A percentile compares a stretch with the other conserved stretches of the same genome.
Conservation (phyloP, 1,140 invertebrate genomes). For the Pogonomyrmex californicus region DNA sequence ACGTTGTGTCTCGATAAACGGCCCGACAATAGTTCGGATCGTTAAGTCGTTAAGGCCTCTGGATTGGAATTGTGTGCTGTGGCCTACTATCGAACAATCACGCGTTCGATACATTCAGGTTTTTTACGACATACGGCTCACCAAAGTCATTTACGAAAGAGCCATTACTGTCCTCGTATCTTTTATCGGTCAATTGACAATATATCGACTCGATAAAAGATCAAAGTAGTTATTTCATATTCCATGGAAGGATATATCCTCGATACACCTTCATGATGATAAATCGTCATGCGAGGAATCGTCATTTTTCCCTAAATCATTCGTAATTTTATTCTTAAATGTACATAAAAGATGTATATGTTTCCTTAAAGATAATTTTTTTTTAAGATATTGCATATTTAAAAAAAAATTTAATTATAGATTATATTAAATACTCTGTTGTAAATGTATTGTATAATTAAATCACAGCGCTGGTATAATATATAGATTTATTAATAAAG, state of each 20-base stretch:
- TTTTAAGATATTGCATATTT: background rate
- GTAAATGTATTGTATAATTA: background rate
- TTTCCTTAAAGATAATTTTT: background rate
- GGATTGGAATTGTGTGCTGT: conserved; percentile 56
- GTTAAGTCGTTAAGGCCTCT: conserved; percentile 67
- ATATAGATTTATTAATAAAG: background rate
- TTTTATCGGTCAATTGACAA: background rate
- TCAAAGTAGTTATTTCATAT: background rate
- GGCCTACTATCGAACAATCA: conserved; percentile 51
- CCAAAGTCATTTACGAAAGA: background rate
- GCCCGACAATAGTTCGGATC: conserved; percentile 58
- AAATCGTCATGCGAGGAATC: background rate
- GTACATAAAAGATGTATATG: background rate
- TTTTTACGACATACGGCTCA: background rate
- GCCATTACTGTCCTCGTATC: background rate
- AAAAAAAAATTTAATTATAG: background rate
- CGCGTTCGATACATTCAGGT: conserved; percentile 11
- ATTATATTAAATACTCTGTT: background rate
- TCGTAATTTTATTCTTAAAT: background rate
- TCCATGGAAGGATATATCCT: background rate
- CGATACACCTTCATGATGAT: background rate
- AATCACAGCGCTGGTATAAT: background rate
- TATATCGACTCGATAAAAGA: background rate
- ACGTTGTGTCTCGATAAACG: conserved; percentile 42
- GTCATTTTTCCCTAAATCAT: background rate